These are phyloP conservation scores for Harpagus bidentatus DNA, from an alignment of 2,113 vertebrate species.

Conservation along the genomic window DNA sequence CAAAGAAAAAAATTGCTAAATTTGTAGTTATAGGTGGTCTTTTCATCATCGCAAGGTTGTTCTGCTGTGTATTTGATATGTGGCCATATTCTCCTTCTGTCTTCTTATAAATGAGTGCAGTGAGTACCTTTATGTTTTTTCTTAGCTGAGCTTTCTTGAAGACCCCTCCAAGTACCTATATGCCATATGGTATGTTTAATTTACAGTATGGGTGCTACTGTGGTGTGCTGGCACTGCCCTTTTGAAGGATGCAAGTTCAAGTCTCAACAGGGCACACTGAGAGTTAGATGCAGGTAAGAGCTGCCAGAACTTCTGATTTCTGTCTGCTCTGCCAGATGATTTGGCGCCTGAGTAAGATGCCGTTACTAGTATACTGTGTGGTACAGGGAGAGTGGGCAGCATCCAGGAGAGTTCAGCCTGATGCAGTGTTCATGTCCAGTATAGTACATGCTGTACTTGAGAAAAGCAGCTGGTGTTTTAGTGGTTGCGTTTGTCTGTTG, in stretches of 20 bases:
- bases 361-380: background rate
- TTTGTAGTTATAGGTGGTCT: background rate
- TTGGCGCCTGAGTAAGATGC: background rate
- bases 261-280: background rate
- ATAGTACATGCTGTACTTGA: fast-evolving
- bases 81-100: background rate
- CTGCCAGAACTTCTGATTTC: background rate
- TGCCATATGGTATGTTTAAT: background rate
- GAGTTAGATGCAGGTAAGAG: background rate
- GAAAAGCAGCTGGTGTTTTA: background rate
- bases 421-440: background rate
- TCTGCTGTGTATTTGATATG: background rate
- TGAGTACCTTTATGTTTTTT: background rate
- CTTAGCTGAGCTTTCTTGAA: background rate
- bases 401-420: background rate
- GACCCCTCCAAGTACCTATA: background rate
- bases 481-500: background rate
- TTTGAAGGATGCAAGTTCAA: background rate
- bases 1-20: background rate
- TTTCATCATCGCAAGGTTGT: background rate
- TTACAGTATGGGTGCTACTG: background rate
- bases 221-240: background rate
- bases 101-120: background rate
- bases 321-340: background rate
- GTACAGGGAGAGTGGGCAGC: background rate